Percentiles rank a stretch among this genome's conserved stretches.
phyloP scores from a whole-genome alignment of 2,888 invertebrate genomes.

The Epiblema foenella region DNA sequence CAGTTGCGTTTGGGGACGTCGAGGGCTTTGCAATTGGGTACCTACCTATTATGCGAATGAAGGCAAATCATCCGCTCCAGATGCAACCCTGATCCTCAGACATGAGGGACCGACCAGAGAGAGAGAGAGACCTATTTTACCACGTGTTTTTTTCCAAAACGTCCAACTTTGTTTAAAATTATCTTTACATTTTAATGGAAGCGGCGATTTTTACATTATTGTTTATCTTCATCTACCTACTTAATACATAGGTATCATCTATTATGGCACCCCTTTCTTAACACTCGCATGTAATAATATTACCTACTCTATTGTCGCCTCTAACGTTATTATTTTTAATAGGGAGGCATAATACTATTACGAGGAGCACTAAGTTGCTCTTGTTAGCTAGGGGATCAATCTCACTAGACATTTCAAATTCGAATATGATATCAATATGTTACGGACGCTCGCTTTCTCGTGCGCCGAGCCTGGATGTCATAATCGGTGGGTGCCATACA shows the following conservation, averaged over 20 bases:
- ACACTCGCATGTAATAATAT: constrained; percentile 7
- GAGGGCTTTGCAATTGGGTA: background rate
- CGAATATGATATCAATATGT: background rate
- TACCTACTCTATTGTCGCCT: background rate
- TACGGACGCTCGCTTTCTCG: background rate
- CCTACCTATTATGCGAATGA: background rate
- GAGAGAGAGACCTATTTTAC: too few relatives aligned
- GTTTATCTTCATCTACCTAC: background rate
- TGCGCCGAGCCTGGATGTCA: background rate
- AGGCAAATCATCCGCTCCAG: too few relatives aligned
- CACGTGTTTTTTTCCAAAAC: too few relatives aligned
- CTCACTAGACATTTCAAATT: background rate
- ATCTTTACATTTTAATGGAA: too few relatives aligned
- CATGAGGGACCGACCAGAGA: too few relatives aligned
- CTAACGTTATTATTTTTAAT: constrained; percentile 40
- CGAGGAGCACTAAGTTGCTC: constrained; percentile 27
- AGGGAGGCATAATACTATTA: constrained; percentile 34
- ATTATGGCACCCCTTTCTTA: background rate
- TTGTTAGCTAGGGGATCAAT: background rate
- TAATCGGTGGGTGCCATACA: background rate
- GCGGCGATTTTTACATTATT: background rate
- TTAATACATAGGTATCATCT: background rate
- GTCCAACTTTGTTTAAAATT: background rate
- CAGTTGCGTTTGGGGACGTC: constrained; percentile 10
- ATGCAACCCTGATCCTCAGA: too few relatives aligned